Base-by-base conservation (phyloP, 1,140 invertebrate species). In the Lethrus apterus region DNA sequence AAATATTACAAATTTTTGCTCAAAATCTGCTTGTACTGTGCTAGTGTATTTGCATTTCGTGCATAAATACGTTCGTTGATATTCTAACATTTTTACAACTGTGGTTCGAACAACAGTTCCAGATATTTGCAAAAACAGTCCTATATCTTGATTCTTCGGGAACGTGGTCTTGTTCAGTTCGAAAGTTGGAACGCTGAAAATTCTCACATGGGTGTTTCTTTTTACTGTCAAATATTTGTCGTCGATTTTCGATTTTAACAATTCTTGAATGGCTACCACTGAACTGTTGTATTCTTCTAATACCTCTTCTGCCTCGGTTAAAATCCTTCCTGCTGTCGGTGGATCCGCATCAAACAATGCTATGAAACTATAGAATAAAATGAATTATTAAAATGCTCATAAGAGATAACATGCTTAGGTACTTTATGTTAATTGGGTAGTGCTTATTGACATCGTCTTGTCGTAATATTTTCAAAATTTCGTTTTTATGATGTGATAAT, bases 21-120 rank as follows among this genome's bases (percentile, higher is more conserved):
- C 78, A 72, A 82, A 81, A 51, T 80, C 63, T 55, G 85, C 86
- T 65, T 83, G 72, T 5, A 83, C 68, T 20, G 67, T 60, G 55
- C 80, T 78, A 8, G 75, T 62, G 67, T 79, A 70, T 64, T 84
- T 80, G 66, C 90, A 94, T 64, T 88, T 89, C 24, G 72, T 69
- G 64, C 90, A 93, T 3, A 77, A 71, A 65, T 81, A 90, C 30
- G 78, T 75, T 55, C 80, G 79, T 57, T 80, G 71, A 64, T 79
- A 78, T 67, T 89, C 86, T 24, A 92, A 64, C 68, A 92, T 76
- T 64, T 84, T 87, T 14, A 83, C 71, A 44, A 80, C 73, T 2
- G 83, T 84, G 33, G 81, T 81, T 59, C 86, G 68, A 31, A 90
- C 80, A 24, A 89, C 79, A 44, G 86, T 88, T 2, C 86, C 88